Evolutionary conservation across 2,797 vertebrate genomes (phyloP), one percentile per base, ranked within the genome.

Genomic region (Siniperca undulata): DNA sequence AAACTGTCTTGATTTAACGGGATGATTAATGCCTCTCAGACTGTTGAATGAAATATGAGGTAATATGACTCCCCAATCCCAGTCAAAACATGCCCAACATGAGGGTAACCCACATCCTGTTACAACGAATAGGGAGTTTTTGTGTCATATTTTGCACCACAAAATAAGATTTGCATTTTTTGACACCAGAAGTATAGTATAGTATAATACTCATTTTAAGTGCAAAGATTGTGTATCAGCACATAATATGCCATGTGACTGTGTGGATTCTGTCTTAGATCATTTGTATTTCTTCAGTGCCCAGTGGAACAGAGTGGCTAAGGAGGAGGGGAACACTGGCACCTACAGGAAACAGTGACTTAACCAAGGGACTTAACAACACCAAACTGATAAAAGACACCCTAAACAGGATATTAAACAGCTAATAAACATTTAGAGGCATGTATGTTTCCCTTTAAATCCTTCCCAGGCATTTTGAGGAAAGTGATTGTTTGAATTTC

Each of bases 391-490:
- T 93, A 92, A 94, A 95, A 92, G 82, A 91, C 84, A 75, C 90
- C 86, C 89, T 93, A 93, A 94, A 94, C 93, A 95, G 95, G 95
- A 95, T 95, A 94, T 95, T 95, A 94, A 95, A 95, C 94, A 95
- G 93, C 94, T 92, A 95, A 94, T 96, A 95, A 95, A 95, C 88
- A 90, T 95, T 94, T 88, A 89, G 86, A 87, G 89, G 89, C 80
- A 86, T 90, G 85, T 82, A 88, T 82, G 70, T 88, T 92, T 82
- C 85, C 80, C 84, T 93, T 88, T 90, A 93, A 91, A 91, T 90
- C 78, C 81, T 81, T 90, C 84, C 82, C 88, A 92, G 83, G 86
- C 89, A 91, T 86, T 82, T 89, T 77, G 70, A 81, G 76, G 84
- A 87, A 87, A 87, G 70, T 55, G 81, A 92, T 84, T 80, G 55